phyloP scores from a whole-genome alignment of 2,797 vertebrate genomes.

The Microctenopoma stevenorrisi region DNA sequence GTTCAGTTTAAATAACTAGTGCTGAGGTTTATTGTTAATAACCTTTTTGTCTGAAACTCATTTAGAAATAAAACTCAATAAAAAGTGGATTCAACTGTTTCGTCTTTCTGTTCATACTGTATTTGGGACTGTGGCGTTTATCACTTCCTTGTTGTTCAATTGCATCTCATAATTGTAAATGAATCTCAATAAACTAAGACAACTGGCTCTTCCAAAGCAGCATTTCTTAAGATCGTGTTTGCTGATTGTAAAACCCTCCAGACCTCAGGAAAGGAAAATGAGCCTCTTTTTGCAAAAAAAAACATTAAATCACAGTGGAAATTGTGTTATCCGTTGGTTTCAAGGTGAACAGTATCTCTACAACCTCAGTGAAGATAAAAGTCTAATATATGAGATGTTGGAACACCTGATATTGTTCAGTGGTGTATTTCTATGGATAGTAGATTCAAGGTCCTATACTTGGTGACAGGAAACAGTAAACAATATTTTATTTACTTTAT shows the following conservation, averaged over 20 bases:
- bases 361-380: slow-evolving; percentile 27
- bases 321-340: slow-evolving; percentile 23
- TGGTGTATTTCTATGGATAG: slow-evolving; percentile 14
- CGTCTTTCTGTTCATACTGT: too few species aligned
- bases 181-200: too few species aligned
- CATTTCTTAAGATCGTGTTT: neutral
- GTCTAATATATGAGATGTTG: slow-evolving; percentile 14
- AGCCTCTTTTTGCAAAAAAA: neutral
- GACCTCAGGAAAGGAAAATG: neutral
- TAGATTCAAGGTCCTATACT: neutral
- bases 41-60: too few species aligned
- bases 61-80: too few species aligned
- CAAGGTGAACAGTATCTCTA: slow-evolving; percentile 14
- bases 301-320: slow-evolving; percentile 4
- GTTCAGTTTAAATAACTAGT: too few species aligned
- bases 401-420: neutral
- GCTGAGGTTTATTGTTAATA: too few species aligned
- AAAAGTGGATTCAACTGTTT: too few species aligned
- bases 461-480: neutral
- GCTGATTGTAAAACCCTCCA: neutral
- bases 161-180: too few species aligned
- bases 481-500: slow-evolving; percentile 2
- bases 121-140: too few species aligned
- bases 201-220: neutral
- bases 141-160: too few species aligned